Evolutionary conservation across 2,797 vertebrate genomes (phyloP), one percentile per base, ranked within the genome.

Genomic region (Sebastes trivittatus): DNA sequence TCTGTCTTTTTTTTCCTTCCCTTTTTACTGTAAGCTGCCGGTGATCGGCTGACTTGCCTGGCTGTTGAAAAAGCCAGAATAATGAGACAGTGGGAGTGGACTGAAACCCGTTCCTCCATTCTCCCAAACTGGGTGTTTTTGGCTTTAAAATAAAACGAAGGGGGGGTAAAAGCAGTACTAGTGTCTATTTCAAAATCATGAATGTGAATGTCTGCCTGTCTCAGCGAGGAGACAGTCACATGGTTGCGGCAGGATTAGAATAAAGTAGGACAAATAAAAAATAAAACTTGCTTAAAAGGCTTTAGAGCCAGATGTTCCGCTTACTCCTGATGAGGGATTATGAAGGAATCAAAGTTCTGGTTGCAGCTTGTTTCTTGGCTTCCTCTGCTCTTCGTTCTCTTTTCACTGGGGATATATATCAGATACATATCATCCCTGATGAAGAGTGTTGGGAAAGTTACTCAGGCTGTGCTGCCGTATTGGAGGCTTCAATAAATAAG

Each of bases 191-290:
- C 82, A 81, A 77, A 92, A 88, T 78, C 75, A 79, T 72, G 80
- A 87, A 88, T 89, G 85, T 87, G 76, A 73, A 71, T 78, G 76
- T 82, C 70, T 80, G 83, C 66, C 77, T 59, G 67, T 91, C 60
- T 88, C 54, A 52, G 74, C 32, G 69, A 87, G 78, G 61, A 94
- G 77, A 87, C 65, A 5, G 85, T 91, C 92, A 81, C 84, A 81
- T 90, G 91, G 86, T n/a, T 87, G 72, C 63, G 27, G 83, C 85
- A 62, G 93, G 95, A 96, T 96, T 95, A 95, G 89, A 91, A 93
- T 91, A 95, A 96, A 96, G 91, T 95, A 93, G 95, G 95, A 95
- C 95, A 94, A 95, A 95, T 94, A 89, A 93, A 95, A 94, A 92
- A 95, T 89, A 88, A 92, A 94, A 95, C 83, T 95, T 93, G 90